Base-by-base conservation (phyloP, 2,797 vertebrate genomes). In the Kryptopterus vitreolus region DNA sequence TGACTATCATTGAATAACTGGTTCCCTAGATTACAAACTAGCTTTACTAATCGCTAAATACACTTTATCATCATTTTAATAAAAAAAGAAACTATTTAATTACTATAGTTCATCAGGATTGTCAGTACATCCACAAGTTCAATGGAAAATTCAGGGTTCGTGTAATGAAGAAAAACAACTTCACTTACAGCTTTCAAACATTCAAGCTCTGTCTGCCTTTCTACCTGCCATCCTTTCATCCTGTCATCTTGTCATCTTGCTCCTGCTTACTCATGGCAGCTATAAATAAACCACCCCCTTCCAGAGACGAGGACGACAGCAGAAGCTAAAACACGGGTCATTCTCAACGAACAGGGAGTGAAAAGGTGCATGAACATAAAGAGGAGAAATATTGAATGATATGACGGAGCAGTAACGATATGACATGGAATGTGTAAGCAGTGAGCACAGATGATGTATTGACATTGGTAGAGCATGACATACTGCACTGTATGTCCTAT, bases 161-260 rank as follows among this genome's bases (percentile, higher is more conserved):
- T 7, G 50, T 31, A 85, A 89, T 74, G 31, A 76, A 83, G 13
- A 29, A 62, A 86, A 83, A 83, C 79, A 65, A 85, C 68, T 77
- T 81, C 33, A 84, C 35, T 85, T n/a, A 3, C 74, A 59, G n/a
- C 57, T 52, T 78, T 69, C 72, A 11, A 59, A 8, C 61, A 77
- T 4, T n/a, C 71, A 66, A 66, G 72, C 83, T 57, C 48, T 33
- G 11, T 10, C 26, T 71, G 48, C 33, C 48, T 35, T 3, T 18
- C 18, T 33, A 1, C 68, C 33, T 75, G 50, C 26, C 69, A 1
- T 10, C 13, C 46, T 33, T 29, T 55, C 68, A 33, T 6, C 26
- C 26, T 72, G 50, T 72, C 70, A 20, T 6, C 66, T 6, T 16
- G 1, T 76, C 80, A 13, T 81, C 82, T n/a, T 50, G 22, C 59